Conservation (phyloP, 2,888 invertebrate genomes). For the Heliconius aoede region DNA sequence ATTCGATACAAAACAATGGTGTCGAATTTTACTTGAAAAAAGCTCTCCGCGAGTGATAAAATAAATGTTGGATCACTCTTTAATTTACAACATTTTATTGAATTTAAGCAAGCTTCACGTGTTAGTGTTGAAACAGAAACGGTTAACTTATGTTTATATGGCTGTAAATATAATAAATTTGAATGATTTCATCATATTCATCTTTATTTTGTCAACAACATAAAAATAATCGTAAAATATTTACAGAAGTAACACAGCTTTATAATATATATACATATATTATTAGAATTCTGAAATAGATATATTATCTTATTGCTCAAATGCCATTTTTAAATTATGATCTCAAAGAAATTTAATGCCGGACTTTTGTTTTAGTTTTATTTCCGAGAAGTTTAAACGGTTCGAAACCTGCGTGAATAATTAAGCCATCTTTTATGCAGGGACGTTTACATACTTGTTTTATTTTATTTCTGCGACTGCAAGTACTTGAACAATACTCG, state of each 20-base stretch:
- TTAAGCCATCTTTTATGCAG: slow-evolving; percentile 41
- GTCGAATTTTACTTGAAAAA: slow-evolving; percentile 42
- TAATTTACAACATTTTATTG: slow-evolving; percentile 16
- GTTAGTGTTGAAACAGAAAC: background rate
- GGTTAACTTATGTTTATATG: background rate
- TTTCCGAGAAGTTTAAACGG: slow-evolving; percentile 28
- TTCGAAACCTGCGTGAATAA: slow-evolving; percentile 35
- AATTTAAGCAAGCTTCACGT: too few species aligned
- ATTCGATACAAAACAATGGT: slow-evolving; percentile 57
- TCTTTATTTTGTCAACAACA: too few species aligned
- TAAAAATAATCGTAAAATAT: too few species aligned
- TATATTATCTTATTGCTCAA: background rate
- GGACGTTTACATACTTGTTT: slow-evolving; percentile 28
- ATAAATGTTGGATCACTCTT: slow-evolving; percentile 1
- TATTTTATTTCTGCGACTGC: slow-evolving; percentile 27
- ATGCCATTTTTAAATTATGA: background rate
- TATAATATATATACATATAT: background rate
- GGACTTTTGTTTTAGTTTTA: slow-evolving; percentile 21
- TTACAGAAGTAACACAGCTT: too few species aligned
- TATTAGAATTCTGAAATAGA: background rate
- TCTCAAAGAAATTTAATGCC: slow-evolving; percentile 5
- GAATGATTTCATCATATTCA: too few species aligned
- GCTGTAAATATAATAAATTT: background rate
- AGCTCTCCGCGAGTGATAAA: slow-evolving; percentile 10
- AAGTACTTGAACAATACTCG: slow-evolving; percentile 23